phyloP scores from a whole-genome alignment of 53 echinoderm and acorn worm species.

The Echinometra lucunter region DNA sequence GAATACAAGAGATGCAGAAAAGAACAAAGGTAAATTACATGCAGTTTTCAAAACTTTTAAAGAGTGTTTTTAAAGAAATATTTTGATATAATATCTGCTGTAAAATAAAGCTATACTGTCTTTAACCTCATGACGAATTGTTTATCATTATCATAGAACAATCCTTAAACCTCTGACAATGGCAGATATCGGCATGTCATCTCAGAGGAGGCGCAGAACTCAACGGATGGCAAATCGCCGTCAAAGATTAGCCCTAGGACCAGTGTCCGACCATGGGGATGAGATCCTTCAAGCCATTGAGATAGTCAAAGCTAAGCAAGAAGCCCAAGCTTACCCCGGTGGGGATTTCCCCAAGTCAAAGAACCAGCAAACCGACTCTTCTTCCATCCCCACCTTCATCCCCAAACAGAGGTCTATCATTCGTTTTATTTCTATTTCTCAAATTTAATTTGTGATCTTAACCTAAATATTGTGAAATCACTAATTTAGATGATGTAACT shows the following conservation, averaged over 20 bases:
- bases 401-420: not conserved
- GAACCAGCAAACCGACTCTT: not conserved
- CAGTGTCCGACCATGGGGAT: constrained; percentile 6
- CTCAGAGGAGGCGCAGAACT: not conserved
- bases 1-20: too few relatives aligned
- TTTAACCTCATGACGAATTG: not conserved
- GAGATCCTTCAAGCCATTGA: not conserved
- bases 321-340: not conserved
- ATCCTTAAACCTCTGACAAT: not conserved
- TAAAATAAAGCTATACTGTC: not conserved
- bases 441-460: too few relatives aligned
- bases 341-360: not conserved
- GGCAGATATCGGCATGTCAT: not conserved
- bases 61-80: too few relatives aligned
- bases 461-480: too few relatives aligned
- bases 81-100: too few relatives aligned
- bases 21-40: too few relatives aligned
- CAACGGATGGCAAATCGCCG: constrained; percentile 3
- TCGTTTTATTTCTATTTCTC: not conserved
- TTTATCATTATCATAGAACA: not conserved
- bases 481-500: too few relatives aligned
- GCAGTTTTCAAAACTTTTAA: too few relatives aligned
- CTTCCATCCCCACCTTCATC: not conserved
- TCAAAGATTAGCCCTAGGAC: not conserved
- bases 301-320: not conserved